Evolutionary conservation across 2,888 invertebrate genomes (phyloP), one percentile per base, ranked within the genome.

Genomic region (Arge pagana): DNA sequence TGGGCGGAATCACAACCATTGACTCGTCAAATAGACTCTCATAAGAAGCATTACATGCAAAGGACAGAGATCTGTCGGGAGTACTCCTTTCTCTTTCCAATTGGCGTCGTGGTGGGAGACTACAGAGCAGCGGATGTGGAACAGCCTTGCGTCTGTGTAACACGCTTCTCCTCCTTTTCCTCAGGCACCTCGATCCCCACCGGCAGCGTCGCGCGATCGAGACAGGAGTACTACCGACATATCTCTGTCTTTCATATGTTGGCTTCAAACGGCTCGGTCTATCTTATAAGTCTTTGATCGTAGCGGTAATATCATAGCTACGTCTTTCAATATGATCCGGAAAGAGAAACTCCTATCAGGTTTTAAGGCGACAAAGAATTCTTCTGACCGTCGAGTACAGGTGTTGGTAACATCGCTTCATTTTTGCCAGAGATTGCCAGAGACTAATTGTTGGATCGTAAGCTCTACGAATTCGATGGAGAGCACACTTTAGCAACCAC

Each of bases 261-360:
- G 28, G 28, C 28, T 26, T 26, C 28, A 26, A 26, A 3, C 28
- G 28, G 28, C 28, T 26, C 4, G 1, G 4, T 26, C 28, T 26
- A 3, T 26, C 28, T 26, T 3, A 3, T 26, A 26, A 26, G 28
- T 26, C 2, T 26, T 3, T 26, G 28, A 26, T 26, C n/a, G 8
- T n/a, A 26, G 28, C n/a, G 28, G n/a, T 8, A 3, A 26, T 26
- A 26, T 3, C 28, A n/a, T n/a, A n/a, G n/a, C n/a, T n/a, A n/a
- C n/a, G n/a, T n/a, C n/a, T 40, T 40, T 4, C 11, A 15, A 23
- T 40, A 26, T 40, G 40, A 40, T 40, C 26, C 23, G 13, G 26
- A 40, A 40, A 40, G 26, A 40, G 40, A 40, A 40, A 40, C 26
- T 40, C 2, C 40, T 37, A 37, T 11, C 13, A 11, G 3, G 21